Base-by-base conservation (phyloP, 1,140 invertebrate genomes). In the Macrobrachium nipponense region DNA sequence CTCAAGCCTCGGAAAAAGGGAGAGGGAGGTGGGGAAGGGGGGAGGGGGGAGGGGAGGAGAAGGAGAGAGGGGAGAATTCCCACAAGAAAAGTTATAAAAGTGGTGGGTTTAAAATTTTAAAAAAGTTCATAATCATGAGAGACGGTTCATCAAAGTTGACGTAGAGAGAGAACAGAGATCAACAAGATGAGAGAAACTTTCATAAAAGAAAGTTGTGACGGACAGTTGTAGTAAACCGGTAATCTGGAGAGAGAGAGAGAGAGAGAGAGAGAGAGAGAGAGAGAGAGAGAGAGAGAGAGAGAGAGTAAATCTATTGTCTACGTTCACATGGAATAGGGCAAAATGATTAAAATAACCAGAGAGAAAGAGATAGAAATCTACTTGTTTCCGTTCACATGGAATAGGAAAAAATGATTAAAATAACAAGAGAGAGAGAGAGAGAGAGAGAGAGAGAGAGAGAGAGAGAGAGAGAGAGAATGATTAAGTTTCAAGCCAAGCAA, bases 371-470 rank as follows among this genome's bases (percentile, higher is more conserved):
- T 2, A 64, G 62, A 64, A 5, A 5, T 17, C 15, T 17, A 64
- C 12, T 23, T 11, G 36, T 11, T 23, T 1, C 5, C 12, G 36
- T 11, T 23, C 12, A 70, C 12, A 70, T 11, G 36, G 12, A 4
- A 20, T 18, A 20, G 20, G 62, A 64, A 1, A 64, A 20, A 64
- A 20, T 14, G 61, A 62, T 17, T 18, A 20, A 64, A 20, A 64
- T 17, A 5, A 20, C 15, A 5, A 64, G 62, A 64, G 62, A 64
- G 62, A 64, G 62, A 64, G 62, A 64, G 62, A 64, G 62, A 64
- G 62, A 64, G 62, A 64, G 62, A 64, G 62, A 64, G 62, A 64
- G 62, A 64, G 62, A 64, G 62, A 64, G 62, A 64, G 62, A 64
- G 62, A 64, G 62, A 64, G 62, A 64, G 62, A 64, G 62, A 64